Conservation (phyloP, 2,888 invertebrate species). For the Ennomos erosarius region DNA sequence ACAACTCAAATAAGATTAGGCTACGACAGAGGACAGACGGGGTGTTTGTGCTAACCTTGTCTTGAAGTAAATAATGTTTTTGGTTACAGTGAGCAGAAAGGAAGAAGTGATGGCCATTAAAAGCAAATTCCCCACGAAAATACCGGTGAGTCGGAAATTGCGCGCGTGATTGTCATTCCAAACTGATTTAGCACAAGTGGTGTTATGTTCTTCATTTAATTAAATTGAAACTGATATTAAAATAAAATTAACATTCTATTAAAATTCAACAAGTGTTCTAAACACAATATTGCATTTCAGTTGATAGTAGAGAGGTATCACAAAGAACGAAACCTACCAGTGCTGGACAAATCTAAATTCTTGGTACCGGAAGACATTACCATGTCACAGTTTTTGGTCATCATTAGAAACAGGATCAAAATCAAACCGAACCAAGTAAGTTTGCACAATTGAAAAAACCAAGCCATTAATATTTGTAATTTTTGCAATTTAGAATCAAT, state of each 20-base stretch:
- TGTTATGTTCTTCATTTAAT: no score
- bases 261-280: no score
- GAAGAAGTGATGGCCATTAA: slow-evolving; percentile 92
- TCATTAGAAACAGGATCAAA: slow-evolving; percentile 86
- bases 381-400: slow-evolving; percentile 94
- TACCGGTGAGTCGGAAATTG: slow-evolving; percentile 86
- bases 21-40: slow-evolving; percentile 10
- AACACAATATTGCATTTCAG: slow-evolving; percentile 69
- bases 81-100: slow-evolving; percentile 87
- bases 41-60: slow-evolving; percentile 18
- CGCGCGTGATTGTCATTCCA: no score
- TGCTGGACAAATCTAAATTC: slow-evolving; percentile 93
- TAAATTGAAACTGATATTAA: no score
- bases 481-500: no score
- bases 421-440: slow-evolving; percentile 87
- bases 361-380: slow-evolving; percentile 95
- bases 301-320: slow-evolving; percentile 93
- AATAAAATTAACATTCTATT: no score
- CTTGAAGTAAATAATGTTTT: slow-evolving; percentile 27
- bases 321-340: slow-evolving; percentile 91
- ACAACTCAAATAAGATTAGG: slow-evolving; percentile 31
- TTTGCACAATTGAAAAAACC: slow-evolving; percentile 17
- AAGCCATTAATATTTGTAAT: no score
- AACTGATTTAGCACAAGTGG: no score
- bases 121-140: slow-evolving; percentile 91